Conservation (phyloP, 2,797 vertebrate genomes). For the Helarctos malayanus region DNA sequence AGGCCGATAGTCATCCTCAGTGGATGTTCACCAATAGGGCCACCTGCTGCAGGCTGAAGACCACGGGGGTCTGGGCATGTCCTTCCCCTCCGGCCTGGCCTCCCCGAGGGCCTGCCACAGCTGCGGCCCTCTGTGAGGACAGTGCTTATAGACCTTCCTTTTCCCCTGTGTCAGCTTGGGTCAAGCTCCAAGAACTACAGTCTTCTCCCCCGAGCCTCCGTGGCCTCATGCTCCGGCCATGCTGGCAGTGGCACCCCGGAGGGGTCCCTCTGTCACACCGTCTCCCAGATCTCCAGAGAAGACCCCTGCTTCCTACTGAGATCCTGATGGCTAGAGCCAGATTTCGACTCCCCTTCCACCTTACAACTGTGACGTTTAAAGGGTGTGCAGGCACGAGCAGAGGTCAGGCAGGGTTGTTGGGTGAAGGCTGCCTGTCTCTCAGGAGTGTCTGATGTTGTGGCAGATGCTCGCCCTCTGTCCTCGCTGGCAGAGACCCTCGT, state of each 20-base stretch:
- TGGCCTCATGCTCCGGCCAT: not conserved
- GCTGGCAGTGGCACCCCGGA: not conserved
- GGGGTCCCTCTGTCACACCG: not conserved
- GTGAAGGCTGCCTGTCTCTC: not conserved
- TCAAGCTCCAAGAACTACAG: not conserved
- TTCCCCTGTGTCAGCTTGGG: not conserved
- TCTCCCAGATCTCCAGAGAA: not conserved
- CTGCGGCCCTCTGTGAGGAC: not conserved
- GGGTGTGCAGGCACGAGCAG: not conserved
- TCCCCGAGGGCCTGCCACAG: not conserved
- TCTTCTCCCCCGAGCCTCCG: not conserved
- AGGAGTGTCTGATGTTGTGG: not conserved
- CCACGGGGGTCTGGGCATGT: not conserved
- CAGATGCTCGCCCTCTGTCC: not conserved
- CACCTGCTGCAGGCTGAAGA: not conserved
- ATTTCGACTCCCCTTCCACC: not conserved
- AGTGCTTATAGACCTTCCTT: not conserved
- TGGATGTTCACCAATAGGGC: not conserved
- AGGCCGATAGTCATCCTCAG: not conserved
- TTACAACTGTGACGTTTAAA: not conserved
- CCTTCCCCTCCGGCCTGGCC: too few species aligned
- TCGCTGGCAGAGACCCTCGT: not conserved
- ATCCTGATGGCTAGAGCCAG: too few species aligned
- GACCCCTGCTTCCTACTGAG: not conserved
- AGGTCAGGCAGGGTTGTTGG: fast-evolving